phyloP scores from a whole-genome alignment of 35 echinoderm and acorn worm genomes.

The Apostichopus parvimensis region DNA sequence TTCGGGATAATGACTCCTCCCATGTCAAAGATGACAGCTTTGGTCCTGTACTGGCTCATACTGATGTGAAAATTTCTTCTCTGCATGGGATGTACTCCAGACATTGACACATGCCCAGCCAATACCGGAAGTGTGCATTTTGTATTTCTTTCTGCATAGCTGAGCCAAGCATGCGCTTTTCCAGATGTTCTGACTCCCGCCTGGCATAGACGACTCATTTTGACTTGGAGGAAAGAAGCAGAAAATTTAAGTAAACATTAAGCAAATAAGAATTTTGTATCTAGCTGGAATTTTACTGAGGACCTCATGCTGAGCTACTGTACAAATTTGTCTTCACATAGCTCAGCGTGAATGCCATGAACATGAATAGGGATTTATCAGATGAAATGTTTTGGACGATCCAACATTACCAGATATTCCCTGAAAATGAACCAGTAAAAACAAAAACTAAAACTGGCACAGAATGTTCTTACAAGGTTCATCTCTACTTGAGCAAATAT shows the following conservation, averaged over 20 bases:
- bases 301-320: too few relatives aligned
- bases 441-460: too few relatives aligned
- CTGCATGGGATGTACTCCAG: not conserved
- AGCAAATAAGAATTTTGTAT: too few relatives aligned
- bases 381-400: too few relatives aligned
- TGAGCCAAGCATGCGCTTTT: not conserved
- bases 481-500: too few relatives aligned
- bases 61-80: not conserved
- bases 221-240: not conserved
- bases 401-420: too few relatives aligned
- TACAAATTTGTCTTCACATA: too few relatives aligned
- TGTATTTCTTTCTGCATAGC: not conserved
- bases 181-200: not conserved
- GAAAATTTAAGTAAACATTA: not conserved
- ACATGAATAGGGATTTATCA: too few relatives aligned
- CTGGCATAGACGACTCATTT: slow-evolving; percentile 14
- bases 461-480: too few relatives aligned
- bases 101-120: not conserved
- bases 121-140: not conserved
- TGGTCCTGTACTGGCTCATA: slow-evolving; percentile 20
- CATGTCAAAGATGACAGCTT: slow-evolving; percentile 94
- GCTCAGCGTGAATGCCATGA: too few relatives aligned
- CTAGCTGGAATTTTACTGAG: too few relatives aligned
- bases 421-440: too few relatives aligned
- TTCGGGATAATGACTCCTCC: slow-evolving; percentile 88